Evolutionary conservation across 2,797 vertebrate species (phyloP).

Genomic region (Coreius guichenoti): DNA sequence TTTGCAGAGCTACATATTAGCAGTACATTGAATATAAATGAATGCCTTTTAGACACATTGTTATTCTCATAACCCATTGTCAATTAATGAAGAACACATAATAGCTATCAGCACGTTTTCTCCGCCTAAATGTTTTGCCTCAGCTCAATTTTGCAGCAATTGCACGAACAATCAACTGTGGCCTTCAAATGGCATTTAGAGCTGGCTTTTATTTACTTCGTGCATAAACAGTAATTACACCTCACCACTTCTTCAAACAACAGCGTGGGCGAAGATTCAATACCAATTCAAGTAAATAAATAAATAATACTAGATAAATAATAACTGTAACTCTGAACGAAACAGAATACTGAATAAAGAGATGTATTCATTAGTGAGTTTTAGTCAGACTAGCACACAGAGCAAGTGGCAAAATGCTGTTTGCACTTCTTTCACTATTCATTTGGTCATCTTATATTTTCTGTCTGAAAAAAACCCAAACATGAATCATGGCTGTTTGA

Average conservation of each 20-base stretch:
- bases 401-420: not conserved
- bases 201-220: conserved; percentile 29
- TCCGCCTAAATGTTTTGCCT: conserved; percentile 37
- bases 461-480: not conserved
- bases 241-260: conserved; percentile 28
- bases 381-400: not conserved
- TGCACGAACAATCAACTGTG: conserved; percentile 41
- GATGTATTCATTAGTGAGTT: not conserved
- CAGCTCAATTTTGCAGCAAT: conserved; percentile 31
- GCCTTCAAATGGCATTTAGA: conserved; percentile 49
- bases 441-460: conserved; percentile 11
- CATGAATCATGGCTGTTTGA: conserved; percentile 10
- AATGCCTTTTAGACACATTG: conserved; percentile 3
- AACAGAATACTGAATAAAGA: conserved; percentile 6
- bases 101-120: conserved; percentile 33
- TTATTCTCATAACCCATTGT: not conserved
- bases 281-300: conserved; percentile 36
- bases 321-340: not conserved
- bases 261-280: conserved; percentile 42
- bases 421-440: not conserved
- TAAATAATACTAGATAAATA: conserved; percentile 29
- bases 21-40: conserved; percentile 7
- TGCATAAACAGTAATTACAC: conserved; percentile 35
- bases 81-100: conserved; percentile 36
- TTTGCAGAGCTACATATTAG: not conserved